These are phyloP conservation scores for Hoplostethus atlanticus DNA, from an alignment of 2,797 vertebrate species.

Conservation along the genomic window DNA sequence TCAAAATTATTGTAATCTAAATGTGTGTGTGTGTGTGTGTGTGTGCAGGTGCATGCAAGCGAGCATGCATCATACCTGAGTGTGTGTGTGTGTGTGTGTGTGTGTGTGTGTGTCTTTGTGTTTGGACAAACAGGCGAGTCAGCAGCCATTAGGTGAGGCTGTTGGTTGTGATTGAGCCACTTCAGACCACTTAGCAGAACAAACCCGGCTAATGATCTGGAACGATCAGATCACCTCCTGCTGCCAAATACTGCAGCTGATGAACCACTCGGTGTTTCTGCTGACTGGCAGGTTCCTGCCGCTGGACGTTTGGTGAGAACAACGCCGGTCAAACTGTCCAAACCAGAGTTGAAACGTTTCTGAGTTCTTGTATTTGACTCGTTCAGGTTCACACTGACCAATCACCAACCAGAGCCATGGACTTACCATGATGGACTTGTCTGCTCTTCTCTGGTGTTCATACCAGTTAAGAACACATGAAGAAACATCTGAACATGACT, in stretches of 20 bases:
- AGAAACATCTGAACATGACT: too few relatives aligned
- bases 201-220: constrained; percentile 7
- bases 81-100: too few relatives aligned
- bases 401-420: too few relatives aligned
- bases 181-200: constrained; percentile 7
- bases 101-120: background rate
- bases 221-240: background rate
- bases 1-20: too few relatives aligned
- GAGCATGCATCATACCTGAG: background rate
- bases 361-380: too few relatives aligned
- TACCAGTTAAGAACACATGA: too few relatives aligned
- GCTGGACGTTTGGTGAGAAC: too few relatives aligned
- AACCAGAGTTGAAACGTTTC: too few relatives aligned
- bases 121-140: background rate
- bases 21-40: background rate
- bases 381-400: too few relatives aligned
- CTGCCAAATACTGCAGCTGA: background rate
- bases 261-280: background rate
- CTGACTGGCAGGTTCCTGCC: background rate
- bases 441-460: too few relatives aligned
- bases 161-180: constrained; percentile 2
- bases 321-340: too few relatives aligned
- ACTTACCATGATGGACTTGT: too few relatives aligned
- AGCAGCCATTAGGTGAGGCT: constrained; percentile 1
- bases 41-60: background rate